Evolutionary conservation across 2,888 invertebrate species (phyloP), one percentile per base, ranked within the genome.

Genomic region (Pegoplata infirma): DNA sequence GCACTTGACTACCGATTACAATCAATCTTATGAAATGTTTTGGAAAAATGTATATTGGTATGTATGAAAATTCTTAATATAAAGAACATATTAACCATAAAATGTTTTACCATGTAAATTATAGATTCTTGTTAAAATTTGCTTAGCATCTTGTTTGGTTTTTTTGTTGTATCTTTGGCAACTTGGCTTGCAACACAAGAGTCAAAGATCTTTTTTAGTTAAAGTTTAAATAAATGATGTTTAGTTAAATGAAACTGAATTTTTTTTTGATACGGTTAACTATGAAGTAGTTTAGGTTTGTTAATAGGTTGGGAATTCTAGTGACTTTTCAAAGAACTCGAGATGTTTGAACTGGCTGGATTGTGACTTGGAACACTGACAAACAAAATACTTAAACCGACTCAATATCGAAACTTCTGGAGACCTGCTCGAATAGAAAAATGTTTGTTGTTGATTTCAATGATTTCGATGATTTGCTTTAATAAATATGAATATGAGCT

Each of bases 1-100:
- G 77, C 80, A 86, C 82, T 86, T 86, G 87, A 87, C 86, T 86
- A 86, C 86, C 86, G 86, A 87, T 86, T 86, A 87, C 84, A 86
- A 87, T 86, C 86, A 86, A 86, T 86, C 87, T 87, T 81, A 44
- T 59, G 73, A 47, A 63, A 66, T 55, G 59, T 69, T 53, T 71
- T 73, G 55, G 58, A 64, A 49, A 71, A 77, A 66, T 12, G 17
- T n/a, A n/a, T n/a, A n/a, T n/a, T n/a, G n/a, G n/a, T n/a, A 47
- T 32, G n/a, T 28, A 19, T 32, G 14, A 40, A 55, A 67, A 74
- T 61, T 74, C 23, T 55, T 68, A 14, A 61, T 68, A 63, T 68
- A 28, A 63, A 63, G 63, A 69, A 69, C 69, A 46, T 75, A 69
- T 78, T 74, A 69, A 56, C 53, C 58, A 78, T 78, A 67, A 77